These are phyloP conservation scores for Orthosia incerta DNA, from an alignment of 2,888 invertebrate species.

Conservation along the genomic window DNA sequence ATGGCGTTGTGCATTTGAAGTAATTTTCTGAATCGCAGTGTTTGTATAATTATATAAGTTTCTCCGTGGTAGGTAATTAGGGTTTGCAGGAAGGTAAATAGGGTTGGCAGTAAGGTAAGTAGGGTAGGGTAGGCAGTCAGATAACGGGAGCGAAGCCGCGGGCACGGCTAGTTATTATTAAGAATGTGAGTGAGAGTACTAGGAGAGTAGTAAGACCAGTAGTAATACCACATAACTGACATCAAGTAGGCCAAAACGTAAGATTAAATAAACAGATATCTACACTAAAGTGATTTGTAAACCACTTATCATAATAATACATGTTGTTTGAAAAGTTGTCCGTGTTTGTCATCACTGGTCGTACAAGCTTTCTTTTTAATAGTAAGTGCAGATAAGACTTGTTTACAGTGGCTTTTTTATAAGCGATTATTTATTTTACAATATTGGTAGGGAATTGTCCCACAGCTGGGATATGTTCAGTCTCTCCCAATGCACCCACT, in stretches of 20 bases:
- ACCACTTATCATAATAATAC: constrained; percentile 30
- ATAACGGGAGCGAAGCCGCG: too few relatives aligned
- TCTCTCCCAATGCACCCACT: too few relatives aligned
- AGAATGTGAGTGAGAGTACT: constrained; percentile 5
- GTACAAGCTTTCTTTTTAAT: constrained; percentile 56
- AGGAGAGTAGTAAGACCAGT: constrained; percentile 28
- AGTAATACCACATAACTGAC: constrained; percentile 8
- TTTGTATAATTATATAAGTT: too few relatives aligned
- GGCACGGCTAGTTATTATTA: too few relatives aligned
- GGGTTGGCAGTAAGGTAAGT: too few relatives aligned
- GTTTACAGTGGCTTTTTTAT: background rate
- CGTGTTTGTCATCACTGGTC: constrained; percentile 41
- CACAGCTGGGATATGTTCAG: too few relatives aligned
- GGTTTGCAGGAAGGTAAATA: too few relatives aligned
- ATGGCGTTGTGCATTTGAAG: too few relatives aligned
- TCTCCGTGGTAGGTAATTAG: too few relatives aligned
- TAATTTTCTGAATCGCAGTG: too few relatives aligned
- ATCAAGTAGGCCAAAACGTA: constrained; percentile 1
- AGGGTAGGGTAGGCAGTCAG: too few relatives aligned
- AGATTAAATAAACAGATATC: constrained; percentile 48
- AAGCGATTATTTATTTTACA: background rate
- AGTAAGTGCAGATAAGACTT: background rate
- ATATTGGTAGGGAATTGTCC: too few relatives aligned
- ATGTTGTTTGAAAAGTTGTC: constrained; percentile 55
- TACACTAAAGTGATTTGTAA: constrained; percentile 45